These are phyloP conservation scores for Laupala kohalensis DNA, from an alignment of 1,140 invertebrate species.

Conservation along the genomic window DNA sequence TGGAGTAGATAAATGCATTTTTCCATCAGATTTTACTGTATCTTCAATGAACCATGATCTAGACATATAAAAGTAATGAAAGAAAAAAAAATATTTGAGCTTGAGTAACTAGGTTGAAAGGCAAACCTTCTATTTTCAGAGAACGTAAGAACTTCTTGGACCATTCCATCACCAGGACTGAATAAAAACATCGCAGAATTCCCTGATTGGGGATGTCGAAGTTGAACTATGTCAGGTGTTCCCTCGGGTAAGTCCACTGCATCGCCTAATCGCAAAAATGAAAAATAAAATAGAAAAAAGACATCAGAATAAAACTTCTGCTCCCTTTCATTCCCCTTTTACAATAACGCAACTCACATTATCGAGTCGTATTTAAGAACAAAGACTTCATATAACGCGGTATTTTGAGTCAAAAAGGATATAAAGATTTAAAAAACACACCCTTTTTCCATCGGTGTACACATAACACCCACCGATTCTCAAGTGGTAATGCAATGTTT, in stretches of 20 bases:
- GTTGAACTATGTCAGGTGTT: slow-evolving; percentile 56
- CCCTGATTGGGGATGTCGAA: slow-evolving; percentile 48
- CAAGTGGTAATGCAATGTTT: not conserved
- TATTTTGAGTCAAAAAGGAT: no score
- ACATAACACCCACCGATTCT: no score
- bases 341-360: not conserved
- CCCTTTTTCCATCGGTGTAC: no score
- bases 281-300: not conserved
- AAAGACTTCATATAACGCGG: not conserved
- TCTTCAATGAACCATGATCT: slow-evolving; percentile 57
- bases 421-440: no score
- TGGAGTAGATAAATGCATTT: slow-evolving; percentile 52
- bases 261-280: slow-evolving; percentile 24
- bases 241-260: slow-evolving; percentile 32
- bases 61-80: slow-evolving; percentile 1
- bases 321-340: not conserved
- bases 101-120: not conserved
- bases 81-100: not conserved
- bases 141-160: slow-evolving; percentile 53
- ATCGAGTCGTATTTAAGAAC: not conserved
- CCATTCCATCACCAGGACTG: slow-evolving; percentile 35
- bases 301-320: not conserved
- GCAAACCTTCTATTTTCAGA: slow-evolving; percentile 37
- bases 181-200: slow-evolving; percentile 46
- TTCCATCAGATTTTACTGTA: slow-evolving; percentile 59